A percentile compares a stretch with the other conserved stretches of the same genome.
Conservation (phyloP, 2,113 vertebrate species). For the Sinocyclocheilus anshuiensis region DNA sequence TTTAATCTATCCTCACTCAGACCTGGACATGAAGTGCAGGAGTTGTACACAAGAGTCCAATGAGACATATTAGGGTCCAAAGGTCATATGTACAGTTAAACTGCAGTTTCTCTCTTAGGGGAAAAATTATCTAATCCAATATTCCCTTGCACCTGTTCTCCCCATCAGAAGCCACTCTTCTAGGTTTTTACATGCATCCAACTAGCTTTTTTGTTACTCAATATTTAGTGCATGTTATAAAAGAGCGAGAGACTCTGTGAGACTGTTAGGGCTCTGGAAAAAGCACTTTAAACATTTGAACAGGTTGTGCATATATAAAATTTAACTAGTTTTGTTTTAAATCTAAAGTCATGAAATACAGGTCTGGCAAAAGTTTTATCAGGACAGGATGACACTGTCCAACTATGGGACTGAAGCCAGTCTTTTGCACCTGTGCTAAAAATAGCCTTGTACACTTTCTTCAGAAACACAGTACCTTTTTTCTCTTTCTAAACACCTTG, state of each 20-base stretch:
- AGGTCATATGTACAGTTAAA: not conserved
- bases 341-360: not conserved
- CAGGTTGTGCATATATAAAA: not conserved
- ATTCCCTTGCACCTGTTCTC: not conserved
- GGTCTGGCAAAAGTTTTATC: not conserved
- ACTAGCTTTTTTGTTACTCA: not conserved
- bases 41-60: not conserved
- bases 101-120: not conserved
- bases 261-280: not conserved
- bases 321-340: not conserved
- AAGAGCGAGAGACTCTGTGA: not conserved
- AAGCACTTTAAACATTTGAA: not conserved
- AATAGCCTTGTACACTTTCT: constrained; percentile 12
- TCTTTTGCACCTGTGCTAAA: constrained; percentile 22
- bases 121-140: not conserved
- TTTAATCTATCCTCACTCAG: not conserved
- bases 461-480: constrained; percentile 15
- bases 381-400: constrained; percentile 19
- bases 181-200: not conserved
- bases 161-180: not conserved
- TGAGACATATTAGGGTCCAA: not conserved
- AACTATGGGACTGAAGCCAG: constrained; percentile 4
- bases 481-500: not conserved
- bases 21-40: not conserved
- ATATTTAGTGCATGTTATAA: not conserved